Evolutionary conservation across 2,888 invertebrate genomes (phyloP).

Genomic region (Tipula vernalis): DNA sequence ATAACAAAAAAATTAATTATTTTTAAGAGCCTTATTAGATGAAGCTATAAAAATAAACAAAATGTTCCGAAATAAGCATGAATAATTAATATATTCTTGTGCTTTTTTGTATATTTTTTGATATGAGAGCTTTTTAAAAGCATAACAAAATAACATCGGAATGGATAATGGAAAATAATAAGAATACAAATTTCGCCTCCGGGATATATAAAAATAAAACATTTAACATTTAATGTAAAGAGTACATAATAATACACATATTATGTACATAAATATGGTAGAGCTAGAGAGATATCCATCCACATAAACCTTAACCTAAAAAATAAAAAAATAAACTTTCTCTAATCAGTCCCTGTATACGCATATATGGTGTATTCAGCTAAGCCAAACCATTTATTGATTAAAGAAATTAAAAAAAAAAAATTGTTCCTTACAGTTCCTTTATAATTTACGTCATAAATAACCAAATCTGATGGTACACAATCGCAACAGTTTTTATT

Average conservation of each 20-base stretch:
- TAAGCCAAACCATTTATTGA: background rate
- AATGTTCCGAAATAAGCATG: background rate
- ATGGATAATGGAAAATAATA: background rate
- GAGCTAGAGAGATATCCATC: background rate
- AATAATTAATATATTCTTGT: background rate
- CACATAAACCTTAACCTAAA: background rate
- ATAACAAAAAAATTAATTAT: background rate
- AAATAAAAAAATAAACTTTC: background rate
- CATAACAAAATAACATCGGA: background rate
- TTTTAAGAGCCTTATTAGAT: background rate
- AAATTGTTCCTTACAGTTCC: background rate
- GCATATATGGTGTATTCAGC: background rate
- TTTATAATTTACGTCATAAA: background rate
- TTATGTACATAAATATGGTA: background rate
- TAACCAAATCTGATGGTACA: background rate
- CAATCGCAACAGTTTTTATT: background rate
- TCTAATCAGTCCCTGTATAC: background rate
- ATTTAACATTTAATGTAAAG: background rate
- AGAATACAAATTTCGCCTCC: slow-evolving; percentile 4
- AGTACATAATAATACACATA: background rate
- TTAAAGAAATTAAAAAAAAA: background rate
- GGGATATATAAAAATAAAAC: background rate
- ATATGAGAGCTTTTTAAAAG: background rate
- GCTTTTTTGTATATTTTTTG: background rate
- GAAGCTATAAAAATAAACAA: background rate